phyloP scores from a whole-genome alignment of 2,888 invertebrate genomes.

The Eilema sororculum region DNA sequence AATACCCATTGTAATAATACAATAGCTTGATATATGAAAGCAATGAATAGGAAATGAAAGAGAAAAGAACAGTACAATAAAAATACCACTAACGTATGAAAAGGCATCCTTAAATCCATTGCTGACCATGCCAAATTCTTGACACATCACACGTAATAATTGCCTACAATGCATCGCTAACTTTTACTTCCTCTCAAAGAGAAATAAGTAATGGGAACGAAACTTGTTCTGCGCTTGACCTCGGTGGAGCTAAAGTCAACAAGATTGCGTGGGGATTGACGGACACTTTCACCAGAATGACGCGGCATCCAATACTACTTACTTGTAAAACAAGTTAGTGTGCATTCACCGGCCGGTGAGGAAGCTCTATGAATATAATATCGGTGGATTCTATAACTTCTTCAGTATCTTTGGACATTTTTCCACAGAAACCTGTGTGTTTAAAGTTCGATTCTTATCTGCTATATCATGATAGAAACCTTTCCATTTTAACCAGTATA shows the following conservation, averaged over 20 bases:
- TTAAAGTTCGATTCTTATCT: neutral
- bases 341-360: neutral
- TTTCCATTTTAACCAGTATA: neutral
- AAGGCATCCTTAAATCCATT: neutral
- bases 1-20: constrained; percentile 23
- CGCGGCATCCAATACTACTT: constrained; percentile 40
- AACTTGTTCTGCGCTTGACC: constrained; percentile 79
- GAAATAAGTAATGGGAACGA: constrained; percentile 69
- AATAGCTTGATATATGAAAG: constrained; percentile 29
- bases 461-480: too few relatives aligned
- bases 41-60: constrained; percentile 14
- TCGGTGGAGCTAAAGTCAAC: constrained; percentile 65
- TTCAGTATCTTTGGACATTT: neutral
- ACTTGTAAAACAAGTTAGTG: constrained; percentile 29
- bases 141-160: constrained; percentile 30
- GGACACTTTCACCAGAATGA: constrained; percentile 73
- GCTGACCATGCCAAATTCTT: constrained; percentile 22
- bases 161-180: constrained; percentile 45
- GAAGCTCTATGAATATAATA: neutral
- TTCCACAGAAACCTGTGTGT: neutral
- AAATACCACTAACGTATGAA: constrained; percentile 12
- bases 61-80: constrained; percentile 24
- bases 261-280: constrained; percentile 65
- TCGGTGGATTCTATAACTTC: neutral
- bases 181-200: constrained; percentile 78